Evolutionary conservation across 2,113 vertebrate genomes (phyloP).

Genomic region (Hucho hucho): DNA sequence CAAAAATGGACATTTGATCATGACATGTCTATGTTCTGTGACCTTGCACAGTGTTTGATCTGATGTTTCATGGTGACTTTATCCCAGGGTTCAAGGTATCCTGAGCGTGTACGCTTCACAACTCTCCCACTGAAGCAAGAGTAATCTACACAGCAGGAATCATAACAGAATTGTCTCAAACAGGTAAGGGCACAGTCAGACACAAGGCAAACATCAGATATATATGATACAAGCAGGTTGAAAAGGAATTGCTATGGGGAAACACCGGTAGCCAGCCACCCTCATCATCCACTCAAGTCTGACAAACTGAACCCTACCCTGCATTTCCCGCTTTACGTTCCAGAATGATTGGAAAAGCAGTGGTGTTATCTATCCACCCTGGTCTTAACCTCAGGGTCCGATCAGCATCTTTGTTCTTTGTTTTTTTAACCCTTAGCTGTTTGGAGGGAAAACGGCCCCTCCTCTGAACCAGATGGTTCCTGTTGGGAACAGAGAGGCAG

Average conservation of each 20-base stretch:
- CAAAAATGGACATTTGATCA: constrained; percentile 26
- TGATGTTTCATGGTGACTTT: constrained; percentile 48
- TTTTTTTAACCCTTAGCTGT: constrained; percentile 55
- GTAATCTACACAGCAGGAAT: constrained; percentile 59
- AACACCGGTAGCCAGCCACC: constrained; percentile 42
- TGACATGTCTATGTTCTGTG: constrained; percentile 35
- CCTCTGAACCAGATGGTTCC: constrained; percentile 75
- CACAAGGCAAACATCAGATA: constrained; percentile 32
- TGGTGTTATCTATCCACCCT: constrained; percentile 51
- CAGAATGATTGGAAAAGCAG: constrained; percentile 65
- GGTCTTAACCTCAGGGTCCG: constrained; percentile 50
- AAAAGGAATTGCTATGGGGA: constrained; percentile 27
- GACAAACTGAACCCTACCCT: constrained; percentile 40
- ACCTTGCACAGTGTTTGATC: constrained; percentile 21
- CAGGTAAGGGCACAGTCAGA: constrained; percentile 23
- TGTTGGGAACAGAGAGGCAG: constrained; percentile 70
- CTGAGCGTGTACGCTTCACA: constrained; percentile 53
- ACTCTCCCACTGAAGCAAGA: constrained; percentile 40
- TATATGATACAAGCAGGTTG: constrained; percentile 32
- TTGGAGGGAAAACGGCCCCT: constrained; percentile 45
- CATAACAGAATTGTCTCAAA: constrained; percentile 50
- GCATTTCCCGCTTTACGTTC: constrained; percentile 73
- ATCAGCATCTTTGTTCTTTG: constrained; percentile 71
- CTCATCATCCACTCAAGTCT: constrained; percentile 34
- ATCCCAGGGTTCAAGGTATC: constrained; percentile 56